Conservation (phyloP, 2,797 vertebrate species). For the Phrynocephalus vlangalii region DNA sequence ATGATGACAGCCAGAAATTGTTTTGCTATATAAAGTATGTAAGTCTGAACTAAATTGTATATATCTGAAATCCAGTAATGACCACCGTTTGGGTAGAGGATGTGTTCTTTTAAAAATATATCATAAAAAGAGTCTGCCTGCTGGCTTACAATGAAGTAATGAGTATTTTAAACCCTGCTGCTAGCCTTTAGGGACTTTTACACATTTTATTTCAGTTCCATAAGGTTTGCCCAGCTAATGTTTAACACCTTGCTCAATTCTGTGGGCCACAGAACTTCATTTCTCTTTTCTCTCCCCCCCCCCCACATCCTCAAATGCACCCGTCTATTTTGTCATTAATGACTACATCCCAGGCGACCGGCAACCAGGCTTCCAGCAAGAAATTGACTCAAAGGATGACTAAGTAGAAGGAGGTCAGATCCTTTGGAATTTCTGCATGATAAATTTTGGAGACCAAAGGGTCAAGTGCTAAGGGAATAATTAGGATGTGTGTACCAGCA, state of each 20-base stretch:
- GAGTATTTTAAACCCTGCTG: neutral
- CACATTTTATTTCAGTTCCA: conserved; percentile 25
- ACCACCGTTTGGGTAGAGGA: conserved; percentile 40
- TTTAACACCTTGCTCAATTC: conserved; percentile 26
- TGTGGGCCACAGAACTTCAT: neutral
- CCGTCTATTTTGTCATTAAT: neutral
- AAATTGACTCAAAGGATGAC: neutral
- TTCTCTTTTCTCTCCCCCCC: neutral
- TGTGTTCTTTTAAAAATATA: conserved; percentile 31
- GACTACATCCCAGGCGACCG: neutral
- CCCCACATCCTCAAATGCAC: too few species aligned
- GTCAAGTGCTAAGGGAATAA: neutral
- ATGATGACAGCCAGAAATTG: too few species aligned
- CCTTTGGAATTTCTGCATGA: neutral
- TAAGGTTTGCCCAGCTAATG: conserved; percentile 1
- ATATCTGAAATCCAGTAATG: neutral
- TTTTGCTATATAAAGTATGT: too few species aligned
- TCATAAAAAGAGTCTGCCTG: neutral
- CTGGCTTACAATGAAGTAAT: conserved; percentile 14
- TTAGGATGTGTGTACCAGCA: neutral
- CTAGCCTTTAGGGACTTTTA: neutral
- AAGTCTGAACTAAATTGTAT: too few species aligned
- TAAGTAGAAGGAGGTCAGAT: conserved; percentile 5
- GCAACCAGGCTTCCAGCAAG: rapidly evolving
- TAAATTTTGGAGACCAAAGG: neutral